These are phyloP conservation scores for Caenorhabditis sulstoni DNA, from an alignment of 2,888 invertebrate genomes.

Conservation along the genomic window DNA sequence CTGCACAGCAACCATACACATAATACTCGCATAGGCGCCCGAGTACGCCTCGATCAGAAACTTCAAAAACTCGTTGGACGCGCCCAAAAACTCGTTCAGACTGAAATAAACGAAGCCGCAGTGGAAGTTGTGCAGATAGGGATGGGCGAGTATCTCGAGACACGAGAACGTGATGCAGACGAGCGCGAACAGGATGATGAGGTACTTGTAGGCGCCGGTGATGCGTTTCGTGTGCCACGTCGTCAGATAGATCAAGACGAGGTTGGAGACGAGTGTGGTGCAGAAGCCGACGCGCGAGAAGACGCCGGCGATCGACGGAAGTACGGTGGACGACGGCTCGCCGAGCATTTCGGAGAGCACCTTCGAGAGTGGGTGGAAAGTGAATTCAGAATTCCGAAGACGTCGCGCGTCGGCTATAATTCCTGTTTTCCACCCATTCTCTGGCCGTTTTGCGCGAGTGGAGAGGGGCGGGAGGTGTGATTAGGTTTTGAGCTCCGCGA, in stretches of 20 bases:
- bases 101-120: conserved; percentile 42
- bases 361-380: too few relatives aligned
- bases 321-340: neutral
- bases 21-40: conserved; percentile 31
- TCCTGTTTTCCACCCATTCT: too few relatives aligned
- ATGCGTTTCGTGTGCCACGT: conserved; percentile 2
- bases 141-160: conserved; percentile 37
- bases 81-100: conserved; percentile 31
- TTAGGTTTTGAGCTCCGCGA: too few relatives aligned
- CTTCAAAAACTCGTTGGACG: conserved; percentile 13
- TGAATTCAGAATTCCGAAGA: too few relatives aligned
- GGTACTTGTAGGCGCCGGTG: conserved; percentile 30
- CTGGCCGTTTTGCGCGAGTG: too few relatives aligned
- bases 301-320: conserved; percentile 2
- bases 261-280: conserved; percentile 13
- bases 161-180: conserved; percentile 26
- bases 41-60: conserved; percentile 34
- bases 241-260: conserved; percentile 18
- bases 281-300: conserved; percentile 29
- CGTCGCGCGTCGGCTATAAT: too few relatives aligned
- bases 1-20: conserved; percentile 41
- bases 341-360: too few relatives aligned
- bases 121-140: conserved; percentile 40
- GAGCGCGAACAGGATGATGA: conserved; percentile 15
- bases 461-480: too few relatives aligned